phyloP scores from a whole-genome alignment of 2,113 vertebrate species.

The Otus sunia region DNA sequence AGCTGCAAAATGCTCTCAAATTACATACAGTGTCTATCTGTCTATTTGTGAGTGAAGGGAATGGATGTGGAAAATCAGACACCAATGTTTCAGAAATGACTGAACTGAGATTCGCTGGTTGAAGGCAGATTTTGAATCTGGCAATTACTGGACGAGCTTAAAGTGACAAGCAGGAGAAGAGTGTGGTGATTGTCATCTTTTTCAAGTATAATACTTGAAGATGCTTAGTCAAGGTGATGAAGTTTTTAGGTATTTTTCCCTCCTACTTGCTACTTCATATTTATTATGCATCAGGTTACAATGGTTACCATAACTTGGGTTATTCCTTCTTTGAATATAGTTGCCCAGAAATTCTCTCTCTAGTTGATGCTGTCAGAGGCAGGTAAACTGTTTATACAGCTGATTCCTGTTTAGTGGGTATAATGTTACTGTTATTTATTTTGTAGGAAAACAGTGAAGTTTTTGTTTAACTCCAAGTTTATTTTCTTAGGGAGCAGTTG shows the following conservation, averaged over 20 bases:
- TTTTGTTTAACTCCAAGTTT: constrained; percentile 77
- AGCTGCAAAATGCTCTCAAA: background rate
- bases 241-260: background rate
- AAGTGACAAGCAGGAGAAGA: background rate
- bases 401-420: constrained; percentile 64
- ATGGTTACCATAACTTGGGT: background rate
- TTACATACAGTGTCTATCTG: background rate
- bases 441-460: constrained; percentile 55
- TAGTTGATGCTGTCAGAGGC: constrained; percentile 10
- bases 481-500: constrained; percentile 78
- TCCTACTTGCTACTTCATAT: background rate
- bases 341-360: constrained; percentile 23
- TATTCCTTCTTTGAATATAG: constrained; percentile 8
- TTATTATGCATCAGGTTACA: background rate
- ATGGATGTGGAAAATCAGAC: background rate
- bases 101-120: background rate
- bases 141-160: background rate
- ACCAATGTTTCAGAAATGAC: background rate
- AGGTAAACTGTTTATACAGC: constrained; percentile 73
- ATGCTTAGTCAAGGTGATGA: background rate
- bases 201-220: background rate
- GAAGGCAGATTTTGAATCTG: background rate
- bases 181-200: background rate
- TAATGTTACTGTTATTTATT: constrained; percentile 63
- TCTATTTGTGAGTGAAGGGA: background rate